Percentiles rank a stretch among this genome's conserved stretches.
These are phyloP conservation scores for Dipodomys ordii DNA, from an alignment of 2,113 vertebrate genomes.

Conservation along the genomic window DNA sequence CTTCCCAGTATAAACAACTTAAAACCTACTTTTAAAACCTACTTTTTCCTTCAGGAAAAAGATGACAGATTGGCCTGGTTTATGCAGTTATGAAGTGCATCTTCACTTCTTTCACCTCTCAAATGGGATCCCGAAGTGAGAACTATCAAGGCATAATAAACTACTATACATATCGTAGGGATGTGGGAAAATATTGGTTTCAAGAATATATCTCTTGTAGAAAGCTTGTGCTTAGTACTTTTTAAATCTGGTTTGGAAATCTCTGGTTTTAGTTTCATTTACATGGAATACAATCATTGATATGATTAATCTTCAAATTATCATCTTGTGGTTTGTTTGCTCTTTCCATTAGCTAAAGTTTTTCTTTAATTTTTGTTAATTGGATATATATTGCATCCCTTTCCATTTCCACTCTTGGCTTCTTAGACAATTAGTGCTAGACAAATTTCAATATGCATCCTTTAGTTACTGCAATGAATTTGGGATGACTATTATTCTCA, in stretches of 20 bases:
- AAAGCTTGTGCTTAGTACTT: neutral
- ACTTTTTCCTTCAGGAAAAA: neutral
- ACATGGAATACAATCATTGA: neutral
- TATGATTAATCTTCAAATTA: neutral
- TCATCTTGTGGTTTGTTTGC: neutral
- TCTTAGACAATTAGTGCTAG: neutral
- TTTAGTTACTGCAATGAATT: neutral
- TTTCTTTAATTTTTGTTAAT: neutral
- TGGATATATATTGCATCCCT: neutral
- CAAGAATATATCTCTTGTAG: conserved; percentile 16
- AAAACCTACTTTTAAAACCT: neutral
- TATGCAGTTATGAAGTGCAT: neutral
- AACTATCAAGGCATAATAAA: neutral
- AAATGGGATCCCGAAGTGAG: neutral
- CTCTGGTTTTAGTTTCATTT: neutral
- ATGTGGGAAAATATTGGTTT: neutral
- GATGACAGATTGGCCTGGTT: neutral
- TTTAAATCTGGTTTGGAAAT: neutral
- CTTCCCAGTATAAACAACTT: neutral
- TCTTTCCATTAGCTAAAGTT: neutral
- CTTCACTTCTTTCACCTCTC: neutral
- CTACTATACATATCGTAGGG: neutral
- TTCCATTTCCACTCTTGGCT: neutral
- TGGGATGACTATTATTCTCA: neutral
- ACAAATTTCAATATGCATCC: neutral